These are phyloP conservation scores for Charadrius vociferus DNA, from an alignment of 2,113 vertebrate species.

Conservation along the genomic window DNA sequence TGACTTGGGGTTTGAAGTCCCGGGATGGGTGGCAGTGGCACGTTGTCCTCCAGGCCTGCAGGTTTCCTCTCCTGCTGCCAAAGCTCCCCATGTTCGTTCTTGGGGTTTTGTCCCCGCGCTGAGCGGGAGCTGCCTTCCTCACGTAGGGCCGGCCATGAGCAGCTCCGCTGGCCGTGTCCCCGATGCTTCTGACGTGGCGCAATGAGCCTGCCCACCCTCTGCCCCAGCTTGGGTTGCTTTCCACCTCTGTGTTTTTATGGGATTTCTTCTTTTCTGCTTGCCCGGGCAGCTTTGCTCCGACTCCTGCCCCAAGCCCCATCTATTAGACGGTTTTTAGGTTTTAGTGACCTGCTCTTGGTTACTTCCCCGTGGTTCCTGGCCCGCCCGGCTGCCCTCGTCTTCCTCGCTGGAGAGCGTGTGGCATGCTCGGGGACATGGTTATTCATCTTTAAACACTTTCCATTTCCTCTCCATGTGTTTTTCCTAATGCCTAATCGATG, in stretches of 20 bases:
- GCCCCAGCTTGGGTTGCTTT: neutral
- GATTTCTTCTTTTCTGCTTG: neutral
- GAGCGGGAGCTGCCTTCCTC: neutral
- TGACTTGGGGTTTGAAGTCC: neutral
- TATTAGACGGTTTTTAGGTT: neutral
- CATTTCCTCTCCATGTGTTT: neutral
- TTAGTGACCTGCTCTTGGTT: neutral
- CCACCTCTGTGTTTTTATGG: neutral
- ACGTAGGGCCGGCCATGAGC: fast-evolving
- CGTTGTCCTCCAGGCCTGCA: fast-evolving
- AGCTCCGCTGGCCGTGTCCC: neutral
- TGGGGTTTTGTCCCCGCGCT: neutral
- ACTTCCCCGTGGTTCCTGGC: neutral
- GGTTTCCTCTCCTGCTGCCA: neutral
- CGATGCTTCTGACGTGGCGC: neutral
- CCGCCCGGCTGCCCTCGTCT: fast-evolving
- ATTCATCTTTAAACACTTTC: neutral
- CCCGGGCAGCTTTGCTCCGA: neutral
- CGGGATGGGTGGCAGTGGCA: fast-evolving
- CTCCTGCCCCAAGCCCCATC: neutral
- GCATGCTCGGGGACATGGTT: fast-evolving
- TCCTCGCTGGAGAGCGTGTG: fast-evolving
- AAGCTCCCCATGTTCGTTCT: fast-evolving
- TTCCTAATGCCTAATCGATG: neutral
- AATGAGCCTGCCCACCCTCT: neutral